Evolutionary conservation across 2,888 invertebrate genomes (phyloP).

Genomic region (Rhimphoctona megacephalus): DNA sequence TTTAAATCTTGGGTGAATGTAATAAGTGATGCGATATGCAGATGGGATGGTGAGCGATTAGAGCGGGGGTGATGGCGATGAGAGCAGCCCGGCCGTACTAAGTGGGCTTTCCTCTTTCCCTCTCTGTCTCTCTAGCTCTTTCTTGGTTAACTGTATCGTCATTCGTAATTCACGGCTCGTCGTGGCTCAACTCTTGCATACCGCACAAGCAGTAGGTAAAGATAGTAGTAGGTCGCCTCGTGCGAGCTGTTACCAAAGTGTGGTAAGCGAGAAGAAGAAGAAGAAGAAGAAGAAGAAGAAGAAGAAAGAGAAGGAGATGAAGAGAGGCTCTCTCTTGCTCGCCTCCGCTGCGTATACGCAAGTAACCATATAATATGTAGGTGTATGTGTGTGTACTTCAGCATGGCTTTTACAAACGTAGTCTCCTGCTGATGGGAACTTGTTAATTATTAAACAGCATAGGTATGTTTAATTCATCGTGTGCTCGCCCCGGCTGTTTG

Average conservation of each 20-base stretch:
- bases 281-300: constrained; percentile 35
- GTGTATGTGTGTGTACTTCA: constrained; percentile 22
- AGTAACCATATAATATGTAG: constrained; percentile 36
- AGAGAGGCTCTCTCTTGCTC: constrained; percentile 28
- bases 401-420: constrained; percentile 71
- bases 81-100: constrained; percentile 62
- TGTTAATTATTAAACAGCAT: constrained; percentile 85
- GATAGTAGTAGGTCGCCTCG: constrained; percentile 68
- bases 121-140: constrained; percentile 35
- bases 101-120: constrained; percentile 57
- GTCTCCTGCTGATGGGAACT: constrained; percentile 79
- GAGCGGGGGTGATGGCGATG: constrained; percentile 55
- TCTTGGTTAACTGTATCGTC: constrained; percentile 74
- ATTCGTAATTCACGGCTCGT: constrained; percentile 80
- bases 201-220: constrained; percentile 60
- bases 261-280: constrained; percentile 37
- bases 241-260: constrained; percentile 66
- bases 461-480: constrained; percentile 84
- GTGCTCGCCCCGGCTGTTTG: constrained; percentile 83
- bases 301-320: constrained; percentile 24
- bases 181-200: constrained; percentile 68
- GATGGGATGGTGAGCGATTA: constrained; percentile 66
- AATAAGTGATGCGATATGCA: constrained; percentile 67
- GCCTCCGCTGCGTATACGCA: constrained; percentile 47
- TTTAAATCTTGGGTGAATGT: constrained; percentile 59